Evolutionary conservation across 2,888 invertebrate genomes (phyloP).

Genomic region (Phengaris arion): DNA sequence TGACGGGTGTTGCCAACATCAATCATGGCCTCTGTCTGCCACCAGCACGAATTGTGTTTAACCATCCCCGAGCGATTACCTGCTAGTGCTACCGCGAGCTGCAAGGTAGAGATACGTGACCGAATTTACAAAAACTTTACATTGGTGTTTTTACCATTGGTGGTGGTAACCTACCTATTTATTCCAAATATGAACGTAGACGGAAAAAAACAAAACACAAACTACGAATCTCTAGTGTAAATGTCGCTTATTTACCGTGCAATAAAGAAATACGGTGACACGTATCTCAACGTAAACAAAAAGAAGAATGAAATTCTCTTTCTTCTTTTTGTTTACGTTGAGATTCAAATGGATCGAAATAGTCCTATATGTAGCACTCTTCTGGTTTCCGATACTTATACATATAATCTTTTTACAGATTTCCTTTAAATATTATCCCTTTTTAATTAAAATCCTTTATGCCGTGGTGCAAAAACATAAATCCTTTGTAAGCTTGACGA

Average conservation of each 20-base stretch:
- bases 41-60: conserved; percentile 41
- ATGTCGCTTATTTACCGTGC: too few species aligned
- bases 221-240: too few species aligned
- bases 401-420: background rate
- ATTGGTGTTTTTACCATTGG: background rate
- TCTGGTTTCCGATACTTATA: background rate
- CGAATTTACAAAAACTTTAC: conserved; percentile 25
- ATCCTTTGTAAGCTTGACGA: background rate
- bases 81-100: background rate
- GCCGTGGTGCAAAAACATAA: background rate
- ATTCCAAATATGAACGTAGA: too few species aligned
- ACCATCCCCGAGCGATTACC: conserved; percentile 37
- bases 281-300: too few species aligned
- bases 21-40: conserved; percentile 40
- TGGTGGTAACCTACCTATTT: too few species aligned
- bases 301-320: too few species aligned
- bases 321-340: too few species aligned
- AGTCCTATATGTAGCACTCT: background rate
- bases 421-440: background rate
- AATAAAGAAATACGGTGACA: too few species aligned
- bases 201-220: too few species aligned
- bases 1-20: conserved; percentile 39
- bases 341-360: too few species aligned
- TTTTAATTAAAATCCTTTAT: background rate
- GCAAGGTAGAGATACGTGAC: conserved; percentile 32